Base-by-base conservation (phyloP, 2,113 vertebrate species). In the Limanda limanda region DNA sequence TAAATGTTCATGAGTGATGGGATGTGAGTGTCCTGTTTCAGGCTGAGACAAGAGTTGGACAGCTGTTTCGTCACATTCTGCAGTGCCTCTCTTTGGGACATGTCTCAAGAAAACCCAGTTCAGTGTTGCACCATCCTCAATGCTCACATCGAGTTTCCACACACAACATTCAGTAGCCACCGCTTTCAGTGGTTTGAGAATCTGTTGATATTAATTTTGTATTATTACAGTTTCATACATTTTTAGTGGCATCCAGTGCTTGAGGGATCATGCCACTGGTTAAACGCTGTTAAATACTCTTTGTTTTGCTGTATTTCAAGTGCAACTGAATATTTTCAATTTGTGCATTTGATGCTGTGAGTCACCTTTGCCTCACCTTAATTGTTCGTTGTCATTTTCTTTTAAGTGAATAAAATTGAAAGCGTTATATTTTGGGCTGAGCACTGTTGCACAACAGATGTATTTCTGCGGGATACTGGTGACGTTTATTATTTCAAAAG, bases 21-120 rank as follows among this genome's bases (percentile, higher is more conserved):
- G 37, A 13, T 57, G 52, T 25, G 24, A 42, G 40, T 15, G 8
- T 45, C 47, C 18, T 18, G 47, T 51, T 51, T 51, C 47, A 51
- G 40, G 40, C 40, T 42, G 47, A 20, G 27, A 47, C 69, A 52
- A 13, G 7, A 48, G 55, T 62, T 40, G 56, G 48, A 27, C 25
- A 68, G 64, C 51, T 52, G 64, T 58, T 80, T 68, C 37, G 3
- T 74, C 71, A 69, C 40, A 63, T 47, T 48, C 18, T 62, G n/a
- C 40, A 42, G 40, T 12, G 12, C 18, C 52, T 57, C 51, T 61
- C 55, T 23, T 31, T 56, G 47, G 25, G 23, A 67, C 40, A 8
- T 54, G 51, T 48, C 45, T 54, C 18, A 10, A 54, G 51, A 54
- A 54, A 54, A 54, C 20, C 51, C 18, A 54, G 13, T 56, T 58